A percentile compares a stretch with the other conserved stretches of the same genome.
Evolutionary conservation across 2,797 vertebrate species (phyloP).

Genomic region (Meriones psammophilus): DNA sequence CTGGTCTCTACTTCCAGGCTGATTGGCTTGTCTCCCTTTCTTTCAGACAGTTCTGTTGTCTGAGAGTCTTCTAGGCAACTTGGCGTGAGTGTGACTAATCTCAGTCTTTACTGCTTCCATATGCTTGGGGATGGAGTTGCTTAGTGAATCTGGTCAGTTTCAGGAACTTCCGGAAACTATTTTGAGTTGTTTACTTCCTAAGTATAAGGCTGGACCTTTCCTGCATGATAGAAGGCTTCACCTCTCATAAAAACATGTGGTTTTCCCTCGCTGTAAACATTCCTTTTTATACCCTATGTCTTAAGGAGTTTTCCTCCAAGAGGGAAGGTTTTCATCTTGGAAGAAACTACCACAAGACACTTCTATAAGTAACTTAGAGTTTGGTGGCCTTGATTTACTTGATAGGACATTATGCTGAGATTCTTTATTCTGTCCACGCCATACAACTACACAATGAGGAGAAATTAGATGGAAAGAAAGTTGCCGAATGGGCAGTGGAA

Average conservation of each 20-base stretch:
- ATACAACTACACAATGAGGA: slow-evolving; percentile 5
- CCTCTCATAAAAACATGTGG: background rate
- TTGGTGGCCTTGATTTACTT: slow-evolving; percentile 47
- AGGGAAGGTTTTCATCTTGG: background rate
- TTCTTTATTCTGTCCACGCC: background rate
- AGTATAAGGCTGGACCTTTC: background rate
- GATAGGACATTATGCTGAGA: background rate
- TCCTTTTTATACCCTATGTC: background rate
- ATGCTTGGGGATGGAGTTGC: background rate
- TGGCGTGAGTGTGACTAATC: background rate
- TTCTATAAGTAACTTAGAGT: slow-evolving; percentile 19
- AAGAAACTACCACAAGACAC: background rate
- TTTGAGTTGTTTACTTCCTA: background rate
- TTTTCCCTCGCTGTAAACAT: background rate
- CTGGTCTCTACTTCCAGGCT: background rate
- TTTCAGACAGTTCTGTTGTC: background rate
- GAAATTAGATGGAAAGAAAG: slow-evolving; percentile 69
- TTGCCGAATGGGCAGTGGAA: slow-evolving; percentile 65
- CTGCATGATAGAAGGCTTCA: background rate
- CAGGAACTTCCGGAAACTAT: background rate
- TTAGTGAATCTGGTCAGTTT: background rate
- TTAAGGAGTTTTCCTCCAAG: background rate
- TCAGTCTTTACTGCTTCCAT: background rate
- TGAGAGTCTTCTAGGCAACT: background rate
- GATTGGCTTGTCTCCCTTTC: background rate